Evolutionary conservation across 1,140 invertebrate genomes (phyloP), one percentile per base, ranked within the genome.

Genomic region (Lucilia sericata): DNA sequence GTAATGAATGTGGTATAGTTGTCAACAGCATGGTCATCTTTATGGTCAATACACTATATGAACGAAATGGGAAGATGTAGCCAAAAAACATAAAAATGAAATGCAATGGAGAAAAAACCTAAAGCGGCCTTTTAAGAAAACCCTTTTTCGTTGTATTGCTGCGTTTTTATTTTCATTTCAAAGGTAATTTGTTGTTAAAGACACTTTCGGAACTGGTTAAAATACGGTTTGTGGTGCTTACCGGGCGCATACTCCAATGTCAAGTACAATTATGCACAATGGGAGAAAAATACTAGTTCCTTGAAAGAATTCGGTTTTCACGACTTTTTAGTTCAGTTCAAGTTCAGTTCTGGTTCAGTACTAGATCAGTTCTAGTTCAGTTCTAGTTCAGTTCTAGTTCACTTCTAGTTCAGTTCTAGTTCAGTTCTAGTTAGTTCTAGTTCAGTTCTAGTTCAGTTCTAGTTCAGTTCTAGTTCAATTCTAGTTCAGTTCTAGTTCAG

Each of bases 151-250:
- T 10, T 19, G 70, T 74, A 5, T 75, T 80, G 17, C 21, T 70
- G n/a, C 2, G 14, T 65, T 65, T 19, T 65, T 65, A 30, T 30
- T 30, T 60, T n/a, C 14, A 47, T 21, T 49, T 49, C 19, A 49
- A 80, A 80, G 76, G 42, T 80, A 80, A 80, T 80, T 80, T 80
- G 76, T 80, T 80, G 76, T 49, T 49, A 21, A 80, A 80, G 76
- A 80, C 76, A 80, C 76, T 80, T 80, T 80, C 42, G 25, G 21
- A 70, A 70, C 65, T 70, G 65, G 65, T 70, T 70, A 25, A 70
- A 70, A 70, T 70, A 70, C 19, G n/a, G n/a, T n/a, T n/a, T n/a
- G n/a, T n/a, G n/a, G n/a, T n/a, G n/a, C n/a, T n/a, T n/a, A 60
- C 55, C n/a, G 55, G 55, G n/a, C 55, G 14, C 21, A 70, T 12